phyloP scores from a whole-genome alignment of 2,113 vertebrate genomes.

The Rhynchopsitta pachyrhyncha region DNA sequence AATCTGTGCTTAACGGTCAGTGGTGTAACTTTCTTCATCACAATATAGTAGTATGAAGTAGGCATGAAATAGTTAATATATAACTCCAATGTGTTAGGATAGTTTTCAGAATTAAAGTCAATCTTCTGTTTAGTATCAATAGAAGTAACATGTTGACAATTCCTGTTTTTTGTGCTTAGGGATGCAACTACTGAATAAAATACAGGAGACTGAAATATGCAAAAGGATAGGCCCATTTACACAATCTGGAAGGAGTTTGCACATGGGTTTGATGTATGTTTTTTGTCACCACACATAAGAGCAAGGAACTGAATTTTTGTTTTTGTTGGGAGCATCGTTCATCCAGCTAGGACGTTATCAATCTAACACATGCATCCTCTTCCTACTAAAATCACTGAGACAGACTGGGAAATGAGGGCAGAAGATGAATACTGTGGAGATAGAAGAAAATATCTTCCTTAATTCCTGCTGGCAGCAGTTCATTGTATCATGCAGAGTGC shows the following conservation, averaged over 20 bases:
- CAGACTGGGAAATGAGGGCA: slow-evolving; percentile 27
- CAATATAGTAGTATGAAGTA: background rate
- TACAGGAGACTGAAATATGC: background rate
- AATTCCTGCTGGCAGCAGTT: slow-evolving; percentile 55
- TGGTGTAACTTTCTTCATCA: background rate
- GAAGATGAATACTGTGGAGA: slow-evolving; percentile 16
- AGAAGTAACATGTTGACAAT: background rate
- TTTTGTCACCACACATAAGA: background rate
- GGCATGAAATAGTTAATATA: background rate
- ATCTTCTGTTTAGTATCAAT: background rate
- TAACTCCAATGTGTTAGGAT: background rate
- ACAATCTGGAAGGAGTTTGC: background rate
- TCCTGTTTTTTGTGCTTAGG: background rate
- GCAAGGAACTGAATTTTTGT: background rate
- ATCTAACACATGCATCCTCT: background rate
- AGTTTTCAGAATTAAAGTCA: background rate
- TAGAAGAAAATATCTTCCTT: slow-evolving; percentile 44
- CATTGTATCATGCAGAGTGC: slow-evolving; percentile 29
- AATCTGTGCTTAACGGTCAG: background rate
- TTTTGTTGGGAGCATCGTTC: background rate
- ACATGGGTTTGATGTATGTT: background rate
- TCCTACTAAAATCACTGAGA: background rate
- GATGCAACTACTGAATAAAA: background rate
- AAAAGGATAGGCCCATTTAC: background rate
- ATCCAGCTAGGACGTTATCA: background rate